These are phyloP conservation scores for Prenolepis imparis DNA, from an alignment of 2,888 invertebrate species.

Conservation along the genomic window DNA sequence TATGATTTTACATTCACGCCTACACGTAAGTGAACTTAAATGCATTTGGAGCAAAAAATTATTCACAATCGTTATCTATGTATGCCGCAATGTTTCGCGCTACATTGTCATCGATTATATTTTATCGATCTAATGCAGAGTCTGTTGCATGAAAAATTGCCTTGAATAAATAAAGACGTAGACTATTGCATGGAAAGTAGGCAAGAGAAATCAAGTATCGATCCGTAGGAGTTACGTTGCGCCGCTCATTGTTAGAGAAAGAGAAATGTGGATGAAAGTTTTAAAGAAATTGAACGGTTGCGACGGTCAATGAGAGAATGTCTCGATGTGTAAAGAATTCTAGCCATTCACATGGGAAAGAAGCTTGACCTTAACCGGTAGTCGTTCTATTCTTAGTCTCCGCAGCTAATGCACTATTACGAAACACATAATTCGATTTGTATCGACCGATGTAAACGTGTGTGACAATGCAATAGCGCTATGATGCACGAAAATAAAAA, in stretches of 20 bases:
- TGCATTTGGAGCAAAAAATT: not conserved
- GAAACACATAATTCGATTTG: constrained; percentile 23
- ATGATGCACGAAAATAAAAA: not conserved
- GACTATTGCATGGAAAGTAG: constrained; percentile 35
- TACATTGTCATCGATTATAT: constrained; percentile 6
- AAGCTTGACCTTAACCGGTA: constrained; percentile 48
- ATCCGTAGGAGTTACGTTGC: constrained; percentile 33
- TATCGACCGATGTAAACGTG: constrained; percentile 5
- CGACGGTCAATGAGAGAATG: constrained; percentile 42
- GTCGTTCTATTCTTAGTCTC: constrained; percentile 35
- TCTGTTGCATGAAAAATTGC: not conserved
- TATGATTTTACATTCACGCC: not conserved
- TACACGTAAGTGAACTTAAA: not conserved
- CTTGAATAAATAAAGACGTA: constrained; percentile 27
- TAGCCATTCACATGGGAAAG: constrained; percentile 32
- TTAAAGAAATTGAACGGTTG: constrained; percentile 24
- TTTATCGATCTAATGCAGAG: constrained; percentile 29
- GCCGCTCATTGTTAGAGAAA: constrained; percentile 7
- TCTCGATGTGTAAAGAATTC: constrained; percentile 32
- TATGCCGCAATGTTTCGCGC: not conserved
- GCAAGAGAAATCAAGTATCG: constrained; percentile 47
- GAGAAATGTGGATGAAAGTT: constrained; percentile 32
- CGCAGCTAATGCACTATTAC: constrained; percentile 26
- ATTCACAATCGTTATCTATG: not conserved
- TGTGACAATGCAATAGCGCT: not conserved